Evolutionary conservation across 2,113 vertebrate genomes (phyloP).

Genomic region (Pica pica): DNA sequence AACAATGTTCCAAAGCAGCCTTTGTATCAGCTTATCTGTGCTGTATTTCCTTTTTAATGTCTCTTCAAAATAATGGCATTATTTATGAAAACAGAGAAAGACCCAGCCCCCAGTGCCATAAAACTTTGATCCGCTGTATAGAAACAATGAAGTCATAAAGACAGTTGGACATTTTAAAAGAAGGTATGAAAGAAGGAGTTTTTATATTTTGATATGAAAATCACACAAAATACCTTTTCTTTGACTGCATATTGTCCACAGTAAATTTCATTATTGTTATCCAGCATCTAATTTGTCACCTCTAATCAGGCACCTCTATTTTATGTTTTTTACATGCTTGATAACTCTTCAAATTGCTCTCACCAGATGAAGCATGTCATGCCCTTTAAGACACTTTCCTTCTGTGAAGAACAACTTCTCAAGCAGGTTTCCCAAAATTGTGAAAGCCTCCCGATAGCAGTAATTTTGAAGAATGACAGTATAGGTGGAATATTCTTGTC

Average conservation of each 20-base stretch:
- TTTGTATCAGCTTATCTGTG: not conserved
- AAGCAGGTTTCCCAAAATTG: slow-evolving; percentile 19
- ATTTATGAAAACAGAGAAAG: not conserved
- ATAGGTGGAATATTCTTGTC: not conserved
- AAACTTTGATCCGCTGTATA: not conserved
- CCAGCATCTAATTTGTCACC: not conserved
- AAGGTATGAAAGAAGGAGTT: not conserved
- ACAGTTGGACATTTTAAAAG: not conserved
- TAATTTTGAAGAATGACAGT: slow-evolving; percentile 47
- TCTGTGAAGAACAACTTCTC: not conserved
- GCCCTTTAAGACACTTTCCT: not conserved
- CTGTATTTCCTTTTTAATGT: not conserved
- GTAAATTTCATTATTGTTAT: not conserved
- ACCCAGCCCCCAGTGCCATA: not conserved
- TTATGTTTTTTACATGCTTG: slow-evolving; percentile 2
- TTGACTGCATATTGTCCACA: not conserved
- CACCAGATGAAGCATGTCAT: not conserved
- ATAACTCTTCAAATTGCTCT: not conserved
- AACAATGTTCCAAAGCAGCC: not conserved
- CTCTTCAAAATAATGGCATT: not conserved
- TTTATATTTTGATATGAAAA: not conserved
- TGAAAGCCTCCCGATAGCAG: slow-evolving; percentile 27
- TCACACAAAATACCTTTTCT: not conserved
- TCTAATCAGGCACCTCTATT: slow-evolving; percentile 21
- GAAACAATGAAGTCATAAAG: not conserved